phyloP scores from a whole-genome alignment of 30 jellyfish, hydroid and myxozoan species.

The Pelagia noctiluca region DNA sequence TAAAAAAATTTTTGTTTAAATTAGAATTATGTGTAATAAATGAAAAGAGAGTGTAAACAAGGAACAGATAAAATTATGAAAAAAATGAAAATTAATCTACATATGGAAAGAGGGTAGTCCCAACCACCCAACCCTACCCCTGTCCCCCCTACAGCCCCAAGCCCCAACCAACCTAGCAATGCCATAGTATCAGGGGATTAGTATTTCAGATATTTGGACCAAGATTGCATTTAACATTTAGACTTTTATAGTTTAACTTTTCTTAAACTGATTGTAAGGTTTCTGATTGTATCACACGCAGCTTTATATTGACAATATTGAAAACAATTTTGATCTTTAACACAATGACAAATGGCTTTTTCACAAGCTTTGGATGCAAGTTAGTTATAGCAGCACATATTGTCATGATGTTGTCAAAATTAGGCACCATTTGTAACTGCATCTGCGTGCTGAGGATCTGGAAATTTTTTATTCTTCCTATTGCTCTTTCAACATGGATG shows the following conservation, averaged over 20 bases:
- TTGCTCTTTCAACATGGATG: conserved; percentile 34
- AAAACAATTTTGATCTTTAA: background rate
- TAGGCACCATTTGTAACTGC: conserved; percentile 27
- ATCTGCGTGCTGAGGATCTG: conserved; percentile 10
- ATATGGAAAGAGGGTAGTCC: no score
- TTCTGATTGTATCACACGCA: background rate
- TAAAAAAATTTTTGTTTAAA: no score
- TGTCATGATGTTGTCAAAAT: conserved; percentile 41
- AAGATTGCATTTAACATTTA: no score
- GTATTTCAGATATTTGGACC: no score
- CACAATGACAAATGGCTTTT: background rate
- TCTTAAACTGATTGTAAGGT: no score
- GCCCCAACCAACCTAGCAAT: no score
- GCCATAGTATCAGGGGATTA: no score
- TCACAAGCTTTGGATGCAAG: conserved; percentile 14
- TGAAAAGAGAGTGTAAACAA: background rate
- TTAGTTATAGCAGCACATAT: conserved; percentile 12
- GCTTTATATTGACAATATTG: background rate
- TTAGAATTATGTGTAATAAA: background rate
- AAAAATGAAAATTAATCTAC: no score
- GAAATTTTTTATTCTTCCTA: conserved; percentile 46
- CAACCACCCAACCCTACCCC: no score
- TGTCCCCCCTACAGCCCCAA: no score
- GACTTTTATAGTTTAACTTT: no score
- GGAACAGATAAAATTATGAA: no score